Percentiles rank a stretch among this genome's conserved stretches.
These are phyloP conservation scores for Acrocephalus scirpaceus DNA, from an alignment of 2,797 vertebrate species.

Conservation along the genomic window DNA sequence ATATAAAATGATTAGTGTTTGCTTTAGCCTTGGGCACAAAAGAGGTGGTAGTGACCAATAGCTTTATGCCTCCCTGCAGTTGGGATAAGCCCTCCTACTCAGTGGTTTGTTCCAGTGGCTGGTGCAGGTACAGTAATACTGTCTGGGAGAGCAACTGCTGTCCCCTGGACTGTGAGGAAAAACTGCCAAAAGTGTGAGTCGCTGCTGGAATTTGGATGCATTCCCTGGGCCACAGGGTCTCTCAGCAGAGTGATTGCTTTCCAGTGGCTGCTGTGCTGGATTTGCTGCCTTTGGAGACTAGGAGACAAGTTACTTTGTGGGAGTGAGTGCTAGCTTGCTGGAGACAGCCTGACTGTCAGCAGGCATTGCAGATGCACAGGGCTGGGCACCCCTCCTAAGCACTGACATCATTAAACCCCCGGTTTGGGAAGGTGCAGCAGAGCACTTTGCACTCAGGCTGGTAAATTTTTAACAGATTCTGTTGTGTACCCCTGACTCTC, in stretches of 20 bases:
- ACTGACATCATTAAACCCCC: neutral
- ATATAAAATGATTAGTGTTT: neutral
- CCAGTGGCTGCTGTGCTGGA: neutral
- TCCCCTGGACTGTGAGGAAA: neutral
- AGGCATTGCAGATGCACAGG: neutral
- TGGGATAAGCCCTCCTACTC: neutral
- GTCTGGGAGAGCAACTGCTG: neutral
- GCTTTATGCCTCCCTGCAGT: neutral
- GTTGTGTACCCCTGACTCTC: neutral
- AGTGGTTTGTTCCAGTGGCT: neutral
- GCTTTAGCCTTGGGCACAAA: neutral
- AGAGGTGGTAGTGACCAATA: neutral
- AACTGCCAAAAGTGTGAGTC: neutral
- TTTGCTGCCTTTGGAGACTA: neutral
- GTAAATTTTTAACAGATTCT: neutral
- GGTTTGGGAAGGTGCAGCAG: neutral
- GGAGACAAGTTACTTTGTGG: neutral
- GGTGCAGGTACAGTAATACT: neutral
- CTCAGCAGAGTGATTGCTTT: neutral
- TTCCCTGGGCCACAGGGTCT: neutral
- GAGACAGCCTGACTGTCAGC: neutral
- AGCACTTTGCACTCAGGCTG: rapidly evolving
- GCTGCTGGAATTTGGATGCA: neutral
- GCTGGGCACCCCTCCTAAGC: neutral
- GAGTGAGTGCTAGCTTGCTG: neutral